Percentiles rank a stretch among this genome's conserved stretches.
phyloP scores from a whole-genome alignment of 2,797 vertebrate genomes.

The Scomberomorus guttatus region DNA sequence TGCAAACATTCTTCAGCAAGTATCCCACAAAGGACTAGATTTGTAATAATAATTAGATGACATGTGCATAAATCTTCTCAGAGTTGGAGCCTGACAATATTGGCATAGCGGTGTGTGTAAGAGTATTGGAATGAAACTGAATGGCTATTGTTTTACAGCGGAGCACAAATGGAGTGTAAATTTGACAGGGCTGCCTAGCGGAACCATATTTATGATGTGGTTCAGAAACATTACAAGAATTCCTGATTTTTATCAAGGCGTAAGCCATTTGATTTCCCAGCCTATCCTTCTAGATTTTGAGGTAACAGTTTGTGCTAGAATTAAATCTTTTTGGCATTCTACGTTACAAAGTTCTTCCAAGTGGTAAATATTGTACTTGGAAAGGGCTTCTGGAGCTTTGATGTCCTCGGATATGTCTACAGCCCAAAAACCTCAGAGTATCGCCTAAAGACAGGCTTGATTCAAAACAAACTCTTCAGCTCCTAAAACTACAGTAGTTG shows the following conservation, averaged over 20 bases:
- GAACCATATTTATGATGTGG: conserved; percentile 70
- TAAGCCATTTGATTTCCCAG: conserved; percentile 61
- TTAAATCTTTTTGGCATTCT: conserved; percentile 65
- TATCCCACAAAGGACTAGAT: conserved; percentile 24
- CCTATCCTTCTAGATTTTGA: conserved; percentile 52
- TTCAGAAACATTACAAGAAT: conserved; percentile 66
- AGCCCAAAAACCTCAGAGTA: conserved; percentile 63
- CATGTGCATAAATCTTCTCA: conserved; percentile 15
- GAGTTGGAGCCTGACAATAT: conserved; percentile 20
- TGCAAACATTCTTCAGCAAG: background rate
- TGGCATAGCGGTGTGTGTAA: conserved; percentile 31
- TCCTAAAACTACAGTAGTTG: conserved; percentile 59
- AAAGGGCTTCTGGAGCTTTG: conserved; percentile 49
- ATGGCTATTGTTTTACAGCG: conserved; percentile 53
- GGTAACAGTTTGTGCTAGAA: conserved; percentile 63
- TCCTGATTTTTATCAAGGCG: conserved; percentile 67
- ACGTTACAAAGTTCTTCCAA: conserved; percentile 56
- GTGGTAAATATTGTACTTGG: conserved; percentile 80
- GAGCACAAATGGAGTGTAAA: conserved; percentile 66
- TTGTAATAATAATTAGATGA: conserved; percentile 41
- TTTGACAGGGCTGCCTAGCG: conserved; percentile 53
- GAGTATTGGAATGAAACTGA: conserved; percentile 46
- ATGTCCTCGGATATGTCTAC: conserved; percentile 66
- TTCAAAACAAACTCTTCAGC: conserved; percentile 67
- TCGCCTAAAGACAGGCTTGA: conserved; percentile 55